Evolutionary conservation across 2,113 vertebrate genomes (phyloP).

Genomic region (Ranitomeya imitator): DNA sequence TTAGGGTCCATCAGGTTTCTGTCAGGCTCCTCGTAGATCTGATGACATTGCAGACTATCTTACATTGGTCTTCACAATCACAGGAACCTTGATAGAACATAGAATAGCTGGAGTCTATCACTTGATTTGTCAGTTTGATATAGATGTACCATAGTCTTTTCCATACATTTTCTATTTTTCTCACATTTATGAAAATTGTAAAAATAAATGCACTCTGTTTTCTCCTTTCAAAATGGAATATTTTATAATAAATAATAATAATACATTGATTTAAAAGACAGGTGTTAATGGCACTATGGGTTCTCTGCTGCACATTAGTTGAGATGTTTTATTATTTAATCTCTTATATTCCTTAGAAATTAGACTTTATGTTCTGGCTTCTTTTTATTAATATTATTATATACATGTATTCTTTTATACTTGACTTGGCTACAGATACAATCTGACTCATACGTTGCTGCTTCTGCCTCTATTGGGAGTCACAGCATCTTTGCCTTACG

Average conservation of each 20-base stretch:
- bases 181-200: conserved; percentile 4
- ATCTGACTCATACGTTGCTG: not conserved
- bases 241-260: conserved; percentile 46
- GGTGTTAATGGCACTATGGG: not conserved
- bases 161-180: not conserved
- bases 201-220: not conserved
- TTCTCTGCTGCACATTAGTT: not conserved
- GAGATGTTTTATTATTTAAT: not conserved
- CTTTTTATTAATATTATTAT: too few relatives aligned
- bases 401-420: not conserved
- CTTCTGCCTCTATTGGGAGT: not conserved
- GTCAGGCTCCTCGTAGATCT: too few relatives aligned
- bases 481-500: not conserved
- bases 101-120: not conserved
- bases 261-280: not conserved
- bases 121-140: not conserved
- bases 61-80: too few relatives aligned
- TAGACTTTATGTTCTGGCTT: not conserved
- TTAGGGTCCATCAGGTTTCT: too few relatives aligned
- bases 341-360: not conserved
- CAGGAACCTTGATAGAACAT: not conserved
- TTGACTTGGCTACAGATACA: not conserved
- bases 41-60: too few relatives aligned
- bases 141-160: not conserved
- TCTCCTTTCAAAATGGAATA: conserved; percentile 13